Conservation (phyloP, 1,140 invertebrate genomes). For the Drosophila dunni region DNA sequence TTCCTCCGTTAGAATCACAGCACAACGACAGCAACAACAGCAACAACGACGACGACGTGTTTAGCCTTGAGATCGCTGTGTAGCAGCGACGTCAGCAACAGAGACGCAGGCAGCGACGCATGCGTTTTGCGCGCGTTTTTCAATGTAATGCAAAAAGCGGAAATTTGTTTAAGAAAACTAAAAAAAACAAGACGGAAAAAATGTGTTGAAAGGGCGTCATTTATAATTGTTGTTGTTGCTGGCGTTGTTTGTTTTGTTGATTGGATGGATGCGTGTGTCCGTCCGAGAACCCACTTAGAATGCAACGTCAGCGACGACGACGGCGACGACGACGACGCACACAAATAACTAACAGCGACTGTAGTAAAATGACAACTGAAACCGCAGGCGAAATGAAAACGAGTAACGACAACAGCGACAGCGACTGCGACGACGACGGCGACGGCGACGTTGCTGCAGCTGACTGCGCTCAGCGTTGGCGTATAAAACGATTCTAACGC, state of each 20-base stretch:
- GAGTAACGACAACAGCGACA: conserved; percentile 64
- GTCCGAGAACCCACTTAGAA: conserved; percentile 46
- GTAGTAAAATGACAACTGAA: conserved; percentile 82
- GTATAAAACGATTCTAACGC: conserved; percentile 49
- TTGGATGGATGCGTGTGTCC: conserved; percentile 24
- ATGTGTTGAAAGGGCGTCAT: conserved; percentile 12
- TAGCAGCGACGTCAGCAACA: conserved; percentile 20
- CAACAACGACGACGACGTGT: conserved; percentile 34
- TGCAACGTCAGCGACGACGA: conserved; percentile 53
- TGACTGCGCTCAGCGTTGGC: conserved; percentile 41
- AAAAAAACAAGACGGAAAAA: not conserved
- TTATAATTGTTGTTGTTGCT: conserved; percentile 2
- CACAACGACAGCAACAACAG: conserved; percentile 18
- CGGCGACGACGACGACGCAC: conserved; percentile 63
- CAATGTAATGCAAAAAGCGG: conserved; percentile 25
- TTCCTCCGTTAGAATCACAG: not conserved
- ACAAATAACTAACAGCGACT: conserved; percentile 80
- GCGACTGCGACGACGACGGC: conserved; percentile 30
- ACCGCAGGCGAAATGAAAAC: conserved; percentile 81
- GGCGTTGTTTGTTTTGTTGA: conserved; percentile 29
- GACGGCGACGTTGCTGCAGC: conserved; percentile 31
- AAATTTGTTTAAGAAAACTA: not conserved
- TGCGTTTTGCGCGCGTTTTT: conserved; percentile 43
- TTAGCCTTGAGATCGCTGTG: conserved; percentile 61
- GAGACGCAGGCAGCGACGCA: conserved; percentile 21